These are phyloP conservation scores for Gallinago jamesoni DNA, from an alignment of 2,113 vertebrate species.

Conservation along the genomic window DNA sequence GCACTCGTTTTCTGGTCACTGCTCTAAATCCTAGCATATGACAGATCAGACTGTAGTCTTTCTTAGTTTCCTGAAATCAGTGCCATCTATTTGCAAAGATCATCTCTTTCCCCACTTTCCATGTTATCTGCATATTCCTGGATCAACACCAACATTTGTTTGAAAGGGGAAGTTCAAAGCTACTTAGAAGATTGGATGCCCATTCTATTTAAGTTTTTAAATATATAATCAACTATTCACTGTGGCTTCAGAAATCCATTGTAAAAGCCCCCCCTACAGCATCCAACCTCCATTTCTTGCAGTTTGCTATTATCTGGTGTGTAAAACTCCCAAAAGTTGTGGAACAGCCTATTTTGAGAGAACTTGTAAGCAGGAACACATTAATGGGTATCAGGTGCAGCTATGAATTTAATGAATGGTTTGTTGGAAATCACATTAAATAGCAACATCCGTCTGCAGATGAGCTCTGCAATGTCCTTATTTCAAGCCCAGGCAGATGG, in stretches of 20 bases:
- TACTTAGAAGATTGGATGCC: background rate
- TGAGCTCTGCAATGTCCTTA: conserved; percentile 51
- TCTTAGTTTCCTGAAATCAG: background rate
- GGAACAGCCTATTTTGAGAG: conserved; percentile 34
- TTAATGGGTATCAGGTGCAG: conserved; percentile 69
- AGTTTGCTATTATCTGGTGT: background rate
- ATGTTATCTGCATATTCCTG: background rate
- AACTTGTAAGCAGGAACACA: conserved; percentile 42
- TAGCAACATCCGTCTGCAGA: conserved; percentile 66
- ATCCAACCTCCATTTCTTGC: background rate
- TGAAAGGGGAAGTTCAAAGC: background rate
- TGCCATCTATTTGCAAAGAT: background rate
- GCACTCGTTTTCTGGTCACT: background rate
- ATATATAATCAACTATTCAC: background rate
- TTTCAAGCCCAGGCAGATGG: conserved; percentile 65
- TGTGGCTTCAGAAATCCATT: background rate
- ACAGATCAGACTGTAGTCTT: background rate
- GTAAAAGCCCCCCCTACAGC: background rate
- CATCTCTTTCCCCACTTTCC: background rate
- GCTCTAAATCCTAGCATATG: background rate
- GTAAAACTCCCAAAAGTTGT: conserved; percentile 30
- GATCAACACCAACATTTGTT: background rate
- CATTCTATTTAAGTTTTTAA: background rate
- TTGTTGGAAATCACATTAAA: conserved; percentile 64
- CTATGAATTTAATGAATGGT: conserved; percentile 68